phyloP scores from a whole-genome alignment of 2,113 vertebrate genomes.

The Trogon melanurus region DNA sequence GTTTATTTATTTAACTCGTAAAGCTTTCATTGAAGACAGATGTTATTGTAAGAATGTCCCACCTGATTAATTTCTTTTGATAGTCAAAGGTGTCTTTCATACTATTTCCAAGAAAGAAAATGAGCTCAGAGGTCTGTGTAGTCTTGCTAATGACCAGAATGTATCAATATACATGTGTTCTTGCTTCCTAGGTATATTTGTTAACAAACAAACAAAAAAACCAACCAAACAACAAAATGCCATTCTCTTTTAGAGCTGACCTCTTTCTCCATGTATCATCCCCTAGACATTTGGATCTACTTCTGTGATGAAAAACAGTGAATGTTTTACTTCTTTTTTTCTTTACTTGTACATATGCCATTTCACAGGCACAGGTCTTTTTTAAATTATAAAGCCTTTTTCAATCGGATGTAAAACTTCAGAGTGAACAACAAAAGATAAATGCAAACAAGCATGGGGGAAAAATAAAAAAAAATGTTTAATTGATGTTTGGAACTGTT shows the following conservation, averaged over 20 bases:
- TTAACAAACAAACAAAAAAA: not conserved
- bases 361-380: not conserved
- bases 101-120: constrained; percentile 16
- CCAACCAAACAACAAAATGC: not conserved
- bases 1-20: constrained; percentile 37
- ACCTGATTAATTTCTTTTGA: not conserved
- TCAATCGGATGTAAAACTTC: not conserved
- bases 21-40: not conserved
- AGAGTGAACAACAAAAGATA: not conserved
- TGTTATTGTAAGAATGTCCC: not conserved
- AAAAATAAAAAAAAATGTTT: not conserved
- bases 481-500: not conserved
- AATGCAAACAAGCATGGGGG: not conserved
- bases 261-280: not conserved
- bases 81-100: constrained; percentile 17
- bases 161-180: not conserved
- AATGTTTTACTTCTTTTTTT: not conserved
- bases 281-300: not conserved
- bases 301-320: not conserved
- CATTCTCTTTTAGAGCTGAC: not conserved
- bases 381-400: not conserved
- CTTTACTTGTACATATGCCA: not conserved
- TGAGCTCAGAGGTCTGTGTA: not conserved
- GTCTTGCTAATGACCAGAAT: not conserved
- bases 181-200: not conserved